A percentile compares a stretch with the other conserved stretches of the same genome.
Evolutionary conservation across 35 echinoderm and acorn worm species (phyloP).

Genomic region (Ophiothrix spiculata): DNA sequence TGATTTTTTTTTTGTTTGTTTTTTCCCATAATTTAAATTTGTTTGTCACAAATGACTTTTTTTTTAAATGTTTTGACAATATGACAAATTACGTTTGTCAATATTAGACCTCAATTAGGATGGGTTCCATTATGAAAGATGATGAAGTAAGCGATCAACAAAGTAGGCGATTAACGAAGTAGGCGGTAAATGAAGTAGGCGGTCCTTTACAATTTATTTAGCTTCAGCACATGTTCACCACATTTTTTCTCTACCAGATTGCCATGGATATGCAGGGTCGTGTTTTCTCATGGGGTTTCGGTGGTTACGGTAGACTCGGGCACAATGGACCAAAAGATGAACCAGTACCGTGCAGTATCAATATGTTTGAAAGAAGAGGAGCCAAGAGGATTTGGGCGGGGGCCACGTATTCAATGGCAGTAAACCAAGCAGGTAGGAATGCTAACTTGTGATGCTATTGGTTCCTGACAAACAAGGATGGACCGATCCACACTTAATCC

Average conservation of each 20-base stretch:
- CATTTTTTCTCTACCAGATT: slow-evolving; percentile 38
- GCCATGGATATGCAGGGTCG: slow-evolving; percentile 87
- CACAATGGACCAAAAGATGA: slow-evolving; percentile 80
- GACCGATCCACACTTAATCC: background rate
- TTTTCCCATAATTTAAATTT: background rate
- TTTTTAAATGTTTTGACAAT: background rate
- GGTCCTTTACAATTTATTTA: too few relatives aligned
- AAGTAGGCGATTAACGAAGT: too few relatives aligned
- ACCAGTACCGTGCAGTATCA: slow-evolving; percentile 71
- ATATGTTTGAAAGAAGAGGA: slow-evolving; percentile 64
- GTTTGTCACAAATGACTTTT: background rate
- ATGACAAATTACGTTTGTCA: too few relatives aligned
- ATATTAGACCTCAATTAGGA: too few relatives aligned
- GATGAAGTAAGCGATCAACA: too few relatives aligned
- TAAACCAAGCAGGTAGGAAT: slow-evolving; percentile 42
- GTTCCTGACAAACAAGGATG: background rate
- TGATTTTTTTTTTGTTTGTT: too few relatives aligned
- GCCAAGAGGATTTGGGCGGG: slow-evolving; percentile 54
- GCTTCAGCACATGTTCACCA: background rate
- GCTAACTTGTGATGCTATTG: background rate
- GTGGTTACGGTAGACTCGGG: slow-evolving; percentile 87
- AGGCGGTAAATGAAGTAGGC: background rate
- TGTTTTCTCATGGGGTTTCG: slow-evolving; percentile 96
- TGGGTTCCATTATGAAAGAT: too few relatives aligned
- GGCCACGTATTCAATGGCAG: slow-evolving; percentile 77